phyloP scores from a whole-genome alignment of 2,888 invertebrate genomes.

The Drosophila fungiperda region DNA sequence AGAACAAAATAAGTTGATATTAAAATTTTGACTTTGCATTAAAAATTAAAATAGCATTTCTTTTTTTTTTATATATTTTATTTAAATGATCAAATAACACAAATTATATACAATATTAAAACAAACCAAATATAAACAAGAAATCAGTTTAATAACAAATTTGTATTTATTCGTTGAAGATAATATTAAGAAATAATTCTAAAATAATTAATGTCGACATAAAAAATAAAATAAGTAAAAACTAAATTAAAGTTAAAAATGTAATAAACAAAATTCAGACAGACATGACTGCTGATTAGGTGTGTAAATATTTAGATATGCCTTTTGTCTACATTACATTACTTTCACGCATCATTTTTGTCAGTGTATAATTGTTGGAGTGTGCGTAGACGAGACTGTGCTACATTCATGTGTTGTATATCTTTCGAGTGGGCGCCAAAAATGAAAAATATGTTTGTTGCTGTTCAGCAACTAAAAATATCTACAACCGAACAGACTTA shows the following conservation, averaged over 20 bases:
- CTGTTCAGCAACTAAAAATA: slow-evolving; percentile 40
- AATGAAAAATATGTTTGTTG: slow-evolving; percentile 31
- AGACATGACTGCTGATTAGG: background rate
- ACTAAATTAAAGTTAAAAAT: background rate
- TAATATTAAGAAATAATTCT: background rate
- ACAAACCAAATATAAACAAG: background rate
- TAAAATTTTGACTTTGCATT: background rate
- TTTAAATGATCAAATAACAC: background rate
- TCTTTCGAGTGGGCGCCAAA: slow-evolving; percentile 63
- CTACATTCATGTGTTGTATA: slow-evolving; percentile 11
- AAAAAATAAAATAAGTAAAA: background rate
- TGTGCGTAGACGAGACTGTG: slow-evolving; percentile 1
- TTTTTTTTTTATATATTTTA: background rate
- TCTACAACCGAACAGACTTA: background rate
- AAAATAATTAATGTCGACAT: too few relatives aligned
- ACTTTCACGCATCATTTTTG: background rate
- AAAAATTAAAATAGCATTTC: background rate
- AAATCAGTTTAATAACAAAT: background rate
- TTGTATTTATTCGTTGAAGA: background rate
- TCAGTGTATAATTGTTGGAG: slow-evolving; percentile 4
- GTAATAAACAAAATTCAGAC: background rate
- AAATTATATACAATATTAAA: background rate
- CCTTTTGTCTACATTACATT: background rate
- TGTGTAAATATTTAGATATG: background rate
- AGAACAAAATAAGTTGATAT: background rate